phyloP scores from a whole-genome alignment of 2,797 vertebrate species.

The Propithecus perrieri region DNA sequence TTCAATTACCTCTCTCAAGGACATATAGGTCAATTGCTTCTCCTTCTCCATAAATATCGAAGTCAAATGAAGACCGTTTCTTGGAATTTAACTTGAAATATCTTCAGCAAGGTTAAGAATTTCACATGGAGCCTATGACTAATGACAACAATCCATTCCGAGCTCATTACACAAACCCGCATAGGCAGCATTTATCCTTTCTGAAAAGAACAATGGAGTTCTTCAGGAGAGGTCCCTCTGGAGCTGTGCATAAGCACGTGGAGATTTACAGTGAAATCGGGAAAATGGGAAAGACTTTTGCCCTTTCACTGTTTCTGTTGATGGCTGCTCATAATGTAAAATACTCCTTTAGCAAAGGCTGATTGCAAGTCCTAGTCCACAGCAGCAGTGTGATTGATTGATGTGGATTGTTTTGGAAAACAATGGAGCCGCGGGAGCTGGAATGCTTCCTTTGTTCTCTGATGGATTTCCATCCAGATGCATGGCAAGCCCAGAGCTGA shows the following conservation, averaged over 20 bases:
- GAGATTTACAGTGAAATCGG: neutral
- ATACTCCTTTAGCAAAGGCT: neutral
- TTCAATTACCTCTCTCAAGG: slow-evolving; percentile 62
- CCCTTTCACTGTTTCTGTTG: neutral
- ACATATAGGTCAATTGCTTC: slow-evolving; percentile 42
- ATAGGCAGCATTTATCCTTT: slow-evolving; percentile 3
- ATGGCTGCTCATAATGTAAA: neutral
- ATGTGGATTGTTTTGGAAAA: neutral
- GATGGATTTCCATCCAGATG: neutral
- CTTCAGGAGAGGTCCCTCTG: neutral
- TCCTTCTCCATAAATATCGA: slow-evolving; percentile 49
- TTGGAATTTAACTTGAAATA: slow-evolving; percentile 59
- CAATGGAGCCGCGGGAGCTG: neutral
- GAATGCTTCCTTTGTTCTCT: neutral
- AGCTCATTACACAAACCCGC: slow-evolving; percentile 17
- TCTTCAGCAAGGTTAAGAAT: slow-evolving; percentile 59
- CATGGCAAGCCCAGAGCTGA: neutral
- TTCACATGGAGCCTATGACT: slow-evolving; percentile 11
- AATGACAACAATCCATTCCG: slow-evolving; percentile 50
- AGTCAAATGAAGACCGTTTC: slow-evolving; percentile 39
- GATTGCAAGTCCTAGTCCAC: neutral
- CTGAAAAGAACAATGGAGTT: neutral
- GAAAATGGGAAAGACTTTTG: neutral
- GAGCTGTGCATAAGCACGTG: rapidly evolving
- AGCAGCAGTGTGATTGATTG: neutral